Base-by-base conservation (phyloP, 1,140 invertebrate genomes). In the Protaetia brevitarsis region DNA sequence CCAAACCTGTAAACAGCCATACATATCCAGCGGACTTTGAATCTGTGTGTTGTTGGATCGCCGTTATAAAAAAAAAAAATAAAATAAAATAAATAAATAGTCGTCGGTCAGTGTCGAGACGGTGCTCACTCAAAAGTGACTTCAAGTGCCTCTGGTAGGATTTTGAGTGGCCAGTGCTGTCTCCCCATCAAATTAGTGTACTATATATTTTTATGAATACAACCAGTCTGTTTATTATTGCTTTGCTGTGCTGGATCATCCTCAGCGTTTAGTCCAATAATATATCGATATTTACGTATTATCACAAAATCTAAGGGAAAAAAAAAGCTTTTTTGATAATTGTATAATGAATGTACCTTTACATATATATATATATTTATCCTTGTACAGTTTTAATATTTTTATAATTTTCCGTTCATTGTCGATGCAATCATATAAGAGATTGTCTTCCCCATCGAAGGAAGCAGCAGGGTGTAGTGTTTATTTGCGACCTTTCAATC, bases 81-180 rank as follows among this genome's bases (percentile, higher is more conserved):
- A n/a, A n/a, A n/a, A n/a, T n/a, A n/a, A n/a, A n/a, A n/a, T n/a
- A n/a, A n/a, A n/a, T n/a, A n/a, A n/a, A n/a, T n/a, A n/a, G n/a
- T 74, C 73, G 71, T 77, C 74, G 77, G 77, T 78, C 73, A 74
- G 72, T 78, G 75, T 78, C 68, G 71, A 74, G 71, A 69, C 68
- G 69, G 73, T 76, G 71, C 74, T 70, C 74, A 78, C 74, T 76
- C 73, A 77, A 56, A n/a, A 28, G 72, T 72, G 74, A 77, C 74
- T 76, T 75, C 65, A 78, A 77, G 76, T 78, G 77, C 77, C 77
- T 77, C 75, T 76, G 73, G 76, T 78, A 76, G 75, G 69, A 76
- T 75, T n/a, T 58, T 74, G 73, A 77, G 74, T 76, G 73, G 45
- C 65, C 41, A 21, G 73, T 73, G 68, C 75, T 76, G 71, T 71